Evolutionary conservation across 2,113 vertebrate genomes (phyloP), one percentile per base, ranked within the genome.

Genomic region (Smithornis capensis): DNA sequence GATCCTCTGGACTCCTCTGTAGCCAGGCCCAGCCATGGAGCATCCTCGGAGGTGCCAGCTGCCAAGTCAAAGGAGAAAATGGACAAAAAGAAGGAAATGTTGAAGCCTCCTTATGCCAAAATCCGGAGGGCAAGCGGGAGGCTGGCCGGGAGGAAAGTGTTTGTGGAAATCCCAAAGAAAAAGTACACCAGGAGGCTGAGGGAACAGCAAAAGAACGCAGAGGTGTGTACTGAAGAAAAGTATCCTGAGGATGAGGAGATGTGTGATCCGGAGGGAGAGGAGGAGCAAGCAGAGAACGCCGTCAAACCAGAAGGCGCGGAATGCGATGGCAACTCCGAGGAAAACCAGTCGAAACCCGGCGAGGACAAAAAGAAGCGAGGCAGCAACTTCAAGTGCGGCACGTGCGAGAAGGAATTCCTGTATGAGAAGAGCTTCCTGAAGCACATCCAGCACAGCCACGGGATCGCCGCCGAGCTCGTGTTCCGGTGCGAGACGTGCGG

Each of bases 401-500:
- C 96, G 1, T 98, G 97, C 14, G 47, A 94, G 47, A 98, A 97
- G 42, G 98, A 95, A 14, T 98, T 97, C 81, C 64, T 98, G 10
- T 98, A 98, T 0, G 98, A 98, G 96, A 98, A 98, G 81, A 98
- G 98, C 63, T 98, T 98, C 70, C 94, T 98, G 79, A 98, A 98
- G 90, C 98, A 98, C 83, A 49, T 97, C 50, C 98, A 97, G 60
- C 98, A 98, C 35, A 98, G 98, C 92, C 99, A 99, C 0, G 99
- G 99, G 0, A 97, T 98, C 6, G 97, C 98, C 27, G 97, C 98
- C 0, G 98, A 99, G 56, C 97, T 98, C 4, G 84, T 98, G 33
- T 98, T 99, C 70, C 98, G 98, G 78, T 99, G 99, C 3, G 98
- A 99, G 73, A 98, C 98, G 76, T 99, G 99, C 76, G 92, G 97